phyloP scores from a whole-genome alignment of 2,797 vertebrate genomes.

The Rallus crepitans region DNA sequence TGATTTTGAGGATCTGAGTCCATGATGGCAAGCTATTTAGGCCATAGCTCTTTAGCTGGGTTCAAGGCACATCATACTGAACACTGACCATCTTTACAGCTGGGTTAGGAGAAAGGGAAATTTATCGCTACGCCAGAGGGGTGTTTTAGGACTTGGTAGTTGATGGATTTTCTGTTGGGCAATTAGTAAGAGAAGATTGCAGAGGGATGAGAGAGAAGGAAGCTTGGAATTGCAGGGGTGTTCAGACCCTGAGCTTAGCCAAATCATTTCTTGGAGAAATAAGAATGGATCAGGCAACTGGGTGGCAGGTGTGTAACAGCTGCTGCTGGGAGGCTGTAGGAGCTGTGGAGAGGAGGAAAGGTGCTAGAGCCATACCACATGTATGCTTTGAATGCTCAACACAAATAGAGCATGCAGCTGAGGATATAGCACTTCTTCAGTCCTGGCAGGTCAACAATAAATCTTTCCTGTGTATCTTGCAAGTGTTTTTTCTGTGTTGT shows the following conservation, averaged over 20 bases:
- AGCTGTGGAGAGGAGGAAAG: not conserved
- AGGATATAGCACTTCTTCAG: not conserved
- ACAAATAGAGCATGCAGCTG: not conserved
- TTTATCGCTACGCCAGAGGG: not conserved
- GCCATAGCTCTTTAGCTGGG: not conserved
- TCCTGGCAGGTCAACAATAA: not conserved
- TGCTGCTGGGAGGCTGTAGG: not conserved
- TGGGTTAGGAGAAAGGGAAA: not conserved
- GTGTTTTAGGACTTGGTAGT: not conserved
- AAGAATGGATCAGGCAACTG: not conserved
- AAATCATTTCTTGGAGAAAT: not conserved
- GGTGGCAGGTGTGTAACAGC: fast-evolving
- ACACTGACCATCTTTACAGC: not conserved
- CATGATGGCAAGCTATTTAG: not conserved
- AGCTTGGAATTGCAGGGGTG: not conserved
- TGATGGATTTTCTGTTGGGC: not conserved
- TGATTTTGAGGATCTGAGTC: not conserved
- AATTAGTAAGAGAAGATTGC: not conserved
- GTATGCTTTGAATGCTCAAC: not conserved
- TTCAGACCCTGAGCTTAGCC: not conserved
- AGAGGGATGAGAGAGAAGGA: not conserved
- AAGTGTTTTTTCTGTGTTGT: not conserved
- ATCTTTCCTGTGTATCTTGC: not conserved
- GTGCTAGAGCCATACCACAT: fast-evolving
- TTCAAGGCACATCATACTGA: not conserved